These are phyloP conservation scores for Indicator indicator DNA, from an alignment of 2,113 vertebrate genomes.

Conservation along the genomic window DNA sequence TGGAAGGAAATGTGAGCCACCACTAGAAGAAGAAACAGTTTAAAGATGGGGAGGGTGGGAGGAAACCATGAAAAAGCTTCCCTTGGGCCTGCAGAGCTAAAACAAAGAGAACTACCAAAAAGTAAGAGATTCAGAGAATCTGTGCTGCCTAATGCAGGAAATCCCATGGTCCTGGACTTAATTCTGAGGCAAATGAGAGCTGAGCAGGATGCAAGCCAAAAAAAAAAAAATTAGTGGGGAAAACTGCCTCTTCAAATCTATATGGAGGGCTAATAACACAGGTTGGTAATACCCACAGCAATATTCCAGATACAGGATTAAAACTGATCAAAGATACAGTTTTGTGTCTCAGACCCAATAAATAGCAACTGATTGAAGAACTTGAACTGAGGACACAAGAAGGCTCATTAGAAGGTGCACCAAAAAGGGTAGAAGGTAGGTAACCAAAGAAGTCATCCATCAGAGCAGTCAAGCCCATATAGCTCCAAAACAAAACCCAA, in stretches of 20 bases:
- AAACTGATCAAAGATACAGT: background rate
- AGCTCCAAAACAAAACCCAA: background rate
- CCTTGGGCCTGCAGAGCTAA: background rate
- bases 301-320: background rate
- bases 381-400: background rate
- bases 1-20: background rate
- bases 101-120: background rate
- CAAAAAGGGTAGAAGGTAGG: background rate
- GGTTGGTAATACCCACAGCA: background rate
- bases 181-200: background rate
- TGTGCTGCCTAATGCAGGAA: background rate
- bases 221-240: background rate
- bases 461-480: background rate
- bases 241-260: background rate
- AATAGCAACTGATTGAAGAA: background rate
- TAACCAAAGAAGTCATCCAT: background rate
- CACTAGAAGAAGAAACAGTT: background rate
- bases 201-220: background rate
- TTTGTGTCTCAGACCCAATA: background rate
- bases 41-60: background rate
- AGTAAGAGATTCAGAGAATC: background rate
- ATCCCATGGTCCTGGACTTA: background rate
- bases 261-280: background rate
- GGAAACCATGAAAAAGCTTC: constrained; percentile 15
- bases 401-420: background rate